Percentiles rank a stretch among this genome's conserved stretches.
Conservation (phyloP, 2,113 vertebrate species). For the Lynx canadensis region DNA sequence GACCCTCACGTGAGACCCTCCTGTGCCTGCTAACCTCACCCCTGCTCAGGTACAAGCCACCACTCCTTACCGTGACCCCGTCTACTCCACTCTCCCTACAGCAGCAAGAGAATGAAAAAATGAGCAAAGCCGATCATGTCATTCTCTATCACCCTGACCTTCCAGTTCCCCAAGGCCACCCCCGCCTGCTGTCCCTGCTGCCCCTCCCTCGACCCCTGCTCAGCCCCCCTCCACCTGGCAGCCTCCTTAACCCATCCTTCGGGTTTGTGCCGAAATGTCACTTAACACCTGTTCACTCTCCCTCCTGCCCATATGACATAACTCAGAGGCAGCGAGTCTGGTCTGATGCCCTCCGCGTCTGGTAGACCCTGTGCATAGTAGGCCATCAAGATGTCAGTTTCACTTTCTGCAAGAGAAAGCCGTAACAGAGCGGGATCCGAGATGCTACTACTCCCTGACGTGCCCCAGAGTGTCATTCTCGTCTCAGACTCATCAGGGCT, state of each 20-base stretch:
- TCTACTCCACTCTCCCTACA: fast-evolving
- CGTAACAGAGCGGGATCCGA: fast-evolving
- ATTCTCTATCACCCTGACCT: not conserved
- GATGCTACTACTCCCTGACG: too few relatives aligned
- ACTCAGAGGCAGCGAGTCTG: not conserved
- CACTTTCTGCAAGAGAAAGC: not conserved
- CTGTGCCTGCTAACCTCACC: not conserved
- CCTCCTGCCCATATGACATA: not conserved
- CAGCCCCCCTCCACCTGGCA: too few relatives aligned
- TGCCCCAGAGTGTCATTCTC: not conserved
- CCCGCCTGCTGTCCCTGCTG: not conserved
- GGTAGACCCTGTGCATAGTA: not conserved
- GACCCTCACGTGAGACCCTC: not conserved
- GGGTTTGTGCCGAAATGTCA: not conserved
- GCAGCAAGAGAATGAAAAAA: not conserved
- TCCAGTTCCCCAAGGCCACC: not conserved
- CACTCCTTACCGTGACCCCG: not conserved
- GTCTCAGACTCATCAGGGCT: not conserved
- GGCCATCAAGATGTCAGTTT: not conserved
- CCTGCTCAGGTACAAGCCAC: not conserved
- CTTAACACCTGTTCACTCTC: too few relatives aligned
- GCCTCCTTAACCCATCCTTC: not conserved
- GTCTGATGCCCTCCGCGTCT: not conserved
- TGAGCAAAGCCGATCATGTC: not conserved
- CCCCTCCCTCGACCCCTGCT: not conserved